Evolutionary conservation across 2,113 vertebrate species (phyloP), one percentile per base, ranked within the genome.

Genomic region (Anhinga anhinga): DNA sequence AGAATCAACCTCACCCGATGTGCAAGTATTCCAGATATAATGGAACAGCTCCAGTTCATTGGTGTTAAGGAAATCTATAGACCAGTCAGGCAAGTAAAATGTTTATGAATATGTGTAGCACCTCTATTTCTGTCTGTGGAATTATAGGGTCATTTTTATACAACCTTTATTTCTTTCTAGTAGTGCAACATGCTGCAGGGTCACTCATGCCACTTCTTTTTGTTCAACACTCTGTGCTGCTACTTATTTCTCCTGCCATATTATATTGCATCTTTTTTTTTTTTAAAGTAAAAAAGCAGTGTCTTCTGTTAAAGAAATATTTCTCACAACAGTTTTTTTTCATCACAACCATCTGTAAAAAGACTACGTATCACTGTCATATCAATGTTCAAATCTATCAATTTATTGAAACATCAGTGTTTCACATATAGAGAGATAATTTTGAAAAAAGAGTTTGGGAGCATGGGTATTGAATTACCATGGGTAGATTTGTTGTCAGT

Each of bases 21-120:
- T 61, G 98, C 99, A n/a, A 99, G 99, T 93, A 99, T 99, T 86
- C 99, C 99, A 27, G 98, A 99, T 81, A 99, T 99, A 72, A 98
- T 98, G 92, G 98, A 98, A 8, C 99, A 99, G 62, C 98, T 99
- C 66, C 98, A 98, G 56, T 99, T 99, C 96, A 99, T 99, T 63
- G 99, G 99, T 3, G 98, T 99, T 34, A 99, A 98, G 95, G 98
- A 99, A 97, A 99, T 99, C 82, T 99, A 99, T 20, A 97, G 96
- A 79, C 98, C 98, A 56, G 98, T 99, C 93, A 99, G 98, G 99
- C 98, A 98, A 98, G 98, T 98, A 70, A 61, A 69, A 36, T 61
- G 1, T 77, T 90, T 65, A 49, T 82, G n/a, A 69, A 42, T 71
- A 16, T 26, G 9, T 32, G 16, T 21, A 65, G 14, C 15, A 69